phyloP scores from a whole-genome alignment of 2,797 vertebrate genomes.

The Bradypodion ventrale region DNA sequence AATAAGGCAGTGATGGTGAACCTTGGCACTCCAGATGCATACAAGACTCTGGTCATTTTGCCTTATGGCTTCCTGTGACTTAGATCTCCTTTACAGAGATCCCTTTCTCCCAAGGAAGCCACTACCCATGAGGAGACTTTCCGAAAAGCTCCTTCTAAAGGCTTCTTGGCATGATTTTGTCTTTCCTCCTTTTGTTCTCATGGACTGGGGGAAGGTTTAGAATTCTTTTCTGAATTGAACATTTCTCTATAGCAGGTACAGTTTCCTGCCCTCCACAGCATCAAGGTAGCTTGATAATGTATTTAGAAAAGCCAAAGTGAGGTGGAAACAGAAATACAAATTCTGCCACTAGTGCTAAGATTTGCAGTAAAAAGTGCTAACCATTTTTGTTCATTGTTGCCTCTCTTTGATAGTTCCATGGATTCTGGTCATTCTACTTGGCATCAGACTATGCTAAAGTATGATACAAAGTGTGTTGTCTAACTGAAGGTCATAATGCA shows the following conservation, averaged over 20 bases:
- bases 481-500: constrained; percentile 14
- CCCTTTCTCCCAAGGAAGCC: no score
- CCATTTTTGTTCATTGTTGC: background rate
- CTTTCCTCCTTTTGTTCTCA: no score
- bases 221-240: no score
- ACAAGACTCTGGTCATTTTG: no score
- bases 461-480: background rate
- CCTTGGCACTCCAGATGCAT: no score
- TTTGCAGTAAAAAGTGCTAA: constrained; percentile 41
- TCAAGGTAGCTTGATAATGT: constrained; percentile 26
- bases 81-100: no score
- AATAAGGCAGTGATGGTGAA: no score
- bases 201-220: no score
- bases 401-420: constrained; percentile 9
- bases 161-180: no score
- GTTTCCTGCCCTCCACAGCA: background rate
- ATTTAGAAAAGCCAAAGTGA: background rate
- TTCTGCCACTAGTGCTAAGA: constrained; percentile 24
- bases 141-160: no score
- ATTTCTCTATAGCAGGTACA: background rate
- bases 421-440: constrained; percentile 5
- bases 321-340: constrained; percentile 37
- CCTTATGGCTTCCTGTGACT: no score
- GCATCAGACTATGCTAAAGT: background rate
- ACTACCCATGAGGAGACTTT: no score